Conservation (phyloP, 2,888 invertebrate genomes). For the Caenorhabditis sp. region DNA sequence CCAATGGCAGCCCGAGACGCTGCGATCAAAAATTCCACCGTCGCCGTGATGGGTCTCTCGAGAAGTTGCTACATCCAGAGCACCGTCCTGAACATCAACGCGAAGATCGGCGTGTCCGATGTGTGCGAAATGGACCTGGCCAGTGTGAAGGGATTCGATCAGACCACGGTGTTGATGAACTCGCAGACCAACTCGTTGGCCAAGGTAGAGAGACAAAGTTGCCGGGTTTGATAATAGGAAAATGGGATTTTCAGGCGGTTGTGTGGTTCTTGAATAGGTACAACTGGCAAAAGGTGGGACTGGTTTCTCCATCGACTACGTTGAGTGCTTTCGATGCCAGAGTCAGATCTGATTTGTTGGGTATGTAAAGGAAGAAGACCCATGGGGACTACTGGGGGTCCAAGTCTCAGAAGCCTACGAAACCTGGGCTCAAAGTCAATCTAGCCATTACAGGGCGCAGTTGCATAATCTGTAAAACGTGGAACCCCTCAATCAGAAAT, state of each 20-base stretch:
- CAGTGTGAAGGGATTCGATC: slow-evolving; percentile 60
- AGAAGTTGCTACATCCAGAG: slow-evolving; percentile 58
- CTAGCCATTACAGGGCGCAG: too few relatives aligned
- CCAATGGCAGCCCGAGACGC: slow-evolving; percentile 51
- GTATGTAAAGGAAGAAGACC: too few relatives aligned
- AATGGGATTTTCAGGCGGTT: slow-evolving; percentile 28
- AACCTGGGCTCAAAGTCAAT: too few relatives aligned
- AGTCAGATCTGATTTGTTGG: slow-evolving; percentile 59
- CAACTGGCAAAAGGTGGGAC: slow-evolving; percentile 48
- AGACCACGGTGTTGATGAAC: slow-evolving; percentile 58
- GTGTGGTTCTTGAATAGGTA: slow-evolving; percentile 57
- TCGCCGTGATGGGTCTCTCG: slow-evolving; percentile 57
- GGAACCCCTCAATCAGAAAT: too few relatives aligned
- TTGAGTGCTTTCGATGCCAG: slow-evolving; percentile 51
- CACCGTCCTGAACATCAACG: slow-evolving; percentile 60
- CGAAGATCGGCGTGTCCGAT: slow-evolving; percentile 67
- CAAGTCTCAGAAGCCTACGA: too few relatives aligned
- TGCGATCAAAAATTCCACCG: slow-evolving; percentile 28
- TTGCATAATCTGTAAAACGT: too few relatives aligned
- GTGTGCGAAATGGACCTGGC: slow-evolving; percentile 66
- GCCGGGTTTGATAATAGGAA: background rate
- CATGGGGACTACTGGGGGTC: too few relatives aligned
- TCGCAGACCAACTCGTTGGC: slow-evolving; percentile 54
- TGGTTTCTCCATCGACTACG: slow-evolving; percentile 56
- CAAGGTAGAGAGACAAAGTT: slow-evolving; percentile 11